A percentile compares a stretch with the other conserved stretches of the same genome.
Conservation (phyloP, 1,140 invertebrate species). For the Orussus abietinus region DNA sequence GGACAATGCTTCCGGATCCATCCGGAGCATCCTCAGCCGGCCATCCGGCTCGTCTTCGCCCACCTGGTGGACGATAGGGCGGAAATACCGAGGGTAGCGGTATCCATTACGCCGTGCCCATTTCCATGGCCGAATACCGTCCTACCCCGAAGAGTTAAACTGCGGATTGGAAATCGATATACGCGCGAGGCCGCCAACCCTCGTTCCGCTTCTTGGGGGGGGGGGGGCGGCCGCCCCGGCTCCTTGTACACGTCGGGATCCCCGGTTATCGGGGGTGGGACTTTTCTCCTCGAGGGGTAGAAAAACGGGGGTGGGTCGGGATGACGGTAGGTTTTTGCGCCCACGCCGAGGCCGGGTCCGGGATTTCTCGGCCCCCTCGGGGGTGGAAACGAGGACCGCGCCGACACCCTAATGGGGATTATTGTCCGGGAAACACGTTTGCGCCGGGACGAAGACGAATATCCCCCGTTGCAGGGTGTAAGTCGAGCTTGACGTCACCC, state of each 20-base stretch:
- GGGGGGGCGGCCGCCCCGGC: too few relatives aligned
- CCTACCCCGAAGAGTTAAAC: neutral
- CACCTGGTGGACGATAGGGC: constrained; percentile 2
- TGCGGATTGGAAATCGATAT: neutral
- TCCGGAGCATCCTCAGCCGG: too few relatives aligned
- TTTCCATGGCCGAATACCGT: neutral
- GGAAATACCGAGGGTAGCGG: neutral
- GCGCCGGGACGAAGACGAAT: constrained; percentile 9
- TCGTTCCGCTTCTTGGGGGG: too few relatives aligned
- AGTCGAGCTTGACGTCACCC: too few relatives aligned
- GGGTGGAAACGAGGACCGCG: constrained; percentile 1
- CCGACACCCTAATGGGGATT: constrained; percentile 10
- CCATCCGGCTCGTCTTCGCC: constrained; percentile 5
- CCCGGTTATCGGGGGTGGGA: neutral
- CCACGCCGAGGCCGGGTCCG: too few relatives aligned
- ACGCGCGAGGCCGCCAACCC: too few relatives aligned
- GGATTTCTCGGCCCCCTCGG: too few relatives aligned
- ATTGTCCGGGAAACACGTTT: constrained; percentile 12
- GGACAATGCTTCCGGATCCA: too few relatives aligned
- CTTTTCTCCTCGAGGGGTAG: neutral
- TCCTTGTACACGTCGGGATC: constrained; percentile 1
- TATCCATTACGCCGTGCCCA: constrained; percentile 7
- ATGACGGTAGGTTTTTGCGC: too few relatives aligned
- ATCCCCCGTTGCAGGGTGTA: neutral
- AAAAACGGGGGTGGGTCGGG: too few relatives aligned